Base-by-base conservation (phyloP, 2,113 vertebrate species). In the Heterochromis multidens region DNA sequence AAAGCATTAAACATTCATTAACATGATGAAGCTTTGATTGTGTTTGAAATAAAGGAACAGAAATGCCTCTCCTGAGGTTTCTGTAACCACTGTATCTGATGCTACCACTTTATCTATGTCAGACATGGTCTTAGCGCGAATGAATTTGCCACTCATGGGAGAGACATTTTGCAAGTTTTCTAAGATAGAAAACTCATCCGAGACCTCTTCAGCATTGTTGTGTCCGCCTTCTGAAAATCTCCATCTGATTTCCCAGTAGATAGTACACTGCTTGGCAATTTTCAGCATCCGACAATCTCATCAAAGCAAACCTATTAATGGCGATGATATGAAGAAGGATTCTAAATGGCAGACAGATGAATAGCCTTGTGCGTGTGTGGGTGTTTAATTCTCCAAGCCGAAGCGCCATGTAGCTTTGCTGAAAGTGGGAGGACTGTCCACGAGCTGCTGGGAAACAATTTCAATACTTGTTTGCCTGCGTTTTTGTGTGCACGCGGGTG, bases 241-340 rank as follows among this genome's bases (percentile, higher is more conserved):
- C 88, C 87, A 77, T 90, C 86, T 94, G 95, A 95, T 95, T 95
- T 95, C 93, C 95, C 93, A 79, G 81, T 37, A 93, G 93, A 92
- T 82, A 74, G 79, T 31, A 77, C 77, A 35, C 52, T 40, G 91
- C 86, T 87, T 89, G 83, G 87, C 90, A 91, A 93, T 90, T 92
- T 88, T 87, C 85, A 83, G 85, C 88, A 82, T 88, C 81, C 80
- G 87, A 92, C 90, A 92, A 93, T 93, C 93, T 94, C 88, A 93
- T 94, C 94, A 94, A 92, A 92, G 91, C 86, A 21, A 87, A 88
- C 85, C 90, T 92, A 94, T 94, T 93, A 93, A 91, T 92, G 85
- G 79, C 27, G 54, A 93, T 83, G 90, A 94, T 88, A 91, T 29
- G 80, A 90, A 91, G 89, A 89, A n/a, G 80, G 82, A 88, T 85